Percentiles rank a stretch among this genome's conserved stretches.
phyloP scores from a whole-genome alignment of 1,140 invertebrate genomes.

The Belonocnema kinseyi region DNA sequence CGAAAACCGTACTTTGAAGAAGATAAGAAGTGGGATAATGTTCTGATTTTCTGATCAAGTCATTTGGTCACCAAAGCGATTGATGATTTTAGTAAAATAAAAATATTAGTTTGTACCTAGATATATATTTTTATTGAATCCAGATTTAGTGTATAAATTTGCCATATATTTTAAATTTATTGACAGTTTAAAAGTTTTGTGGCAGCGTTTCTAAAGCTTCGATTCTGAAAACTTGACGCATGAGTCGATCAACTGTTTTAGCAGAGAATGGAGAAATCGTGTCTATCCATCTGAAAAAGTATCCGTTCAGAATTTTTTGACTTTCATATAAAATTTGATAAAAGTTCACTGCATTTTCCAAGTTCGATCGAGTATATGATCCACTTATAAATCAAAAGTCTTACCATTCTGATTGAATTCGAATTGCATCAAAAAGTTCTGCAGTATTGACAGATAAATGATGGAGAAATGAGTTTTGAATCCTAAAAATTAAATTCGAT shows the following conservation, averaged over 20 bases:
- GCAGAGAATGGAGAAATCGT: slow-evolving; percentile 32
- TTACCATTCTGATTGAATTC: slow-evolving; percentile 26
- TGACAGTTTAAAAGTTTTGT: neutral
- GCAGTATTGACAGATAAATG: too few relatives aligned
- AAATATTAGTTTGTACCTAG: too few relatives aligned
- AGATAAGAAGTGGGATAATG: too few relatives aligned
- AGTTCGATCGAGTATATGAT: slow-evolving; percentile 66
- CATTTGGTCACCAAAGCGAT: too few relatives aligned
- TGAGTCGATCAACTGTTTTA: slow-evolving; percentile 10
- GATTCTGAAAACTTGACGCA: slow-evolving; percentile 13
- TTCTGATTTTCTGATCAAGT: too few relatives aligned
- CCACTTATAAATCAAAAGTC: slow-evolving; percentile 64
- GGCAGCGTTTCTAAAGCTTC: slow-evolving; percentile 8
- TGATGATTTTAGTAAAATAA: too few relatives aligned
- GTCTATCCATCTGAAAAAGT: slow-evolving; percentile 36
- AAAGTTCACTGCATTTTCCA: slow-evolving; percentile 66
- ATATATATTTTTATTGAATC: neutral
- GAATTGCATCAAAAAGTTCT: too few relatives aligned
- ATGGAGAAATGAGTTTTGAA: too few relatives aligned
- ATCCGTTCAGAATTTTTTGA: slow-evolving; percentile 37
- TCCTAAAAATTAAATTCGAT: too few relatives aligned
- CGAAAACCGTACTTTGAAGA: too few relatives aligned
- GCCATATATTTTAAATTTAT: neutral
- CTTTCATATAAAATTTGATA: slow-evolving; percentile 54
- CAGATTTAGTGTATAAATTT: neutral